These are phyloP conservation scores for Charina bottae DNA, from an alignment of 2,113 vertebrate species.

Conservation along the genomic window DNA sequence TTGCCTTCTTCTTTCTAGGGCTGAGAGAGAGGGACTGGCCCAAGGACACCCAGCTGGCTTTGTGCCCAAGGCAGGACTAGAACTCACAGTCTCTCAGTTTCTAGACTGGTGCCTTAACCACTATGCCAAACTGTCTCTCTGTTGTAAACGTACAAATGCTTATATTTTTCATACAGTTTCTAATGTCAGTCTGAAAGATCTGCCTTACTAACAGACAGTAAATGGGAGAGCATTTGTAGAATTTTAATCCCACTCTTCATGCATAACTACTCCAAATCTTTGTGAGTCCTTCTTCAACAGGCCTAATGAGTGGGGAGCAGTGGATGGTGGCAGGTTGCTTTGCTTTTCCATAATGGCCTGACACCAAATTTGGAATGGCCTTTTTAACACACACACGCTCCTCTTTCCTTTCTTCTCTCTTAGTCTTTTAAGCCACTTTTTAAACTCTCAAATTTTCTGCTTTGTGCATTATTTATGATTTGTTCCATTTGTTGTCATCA, in stretches of 20 bases:
- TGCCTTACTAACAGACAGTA: neutral
- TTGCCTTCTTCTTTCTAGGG: neutral
- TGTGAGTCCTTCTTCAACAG: no score
- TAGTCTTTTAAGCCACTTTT: neutral
- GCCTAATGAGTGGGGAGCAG: no score
- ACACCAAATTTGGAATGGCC: no score
- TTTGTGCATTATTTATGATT: neutral
- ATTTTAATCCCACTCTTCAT: no score
- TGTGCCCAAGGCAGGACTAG: neutral
- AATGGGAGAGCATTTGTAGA: neutral
- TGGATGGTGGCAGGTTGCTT: no score
- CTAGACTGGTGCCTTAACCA: neutral
- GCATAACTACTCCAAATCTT: no score
- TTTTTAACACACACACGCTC: no score
- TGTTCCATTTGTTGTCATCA: neutral
- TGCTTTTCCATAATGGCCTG: no score
- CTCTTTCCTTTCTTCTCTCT: neutral
- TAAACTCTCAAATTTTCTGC: neutral
- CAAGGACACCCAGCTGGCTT: neutral
- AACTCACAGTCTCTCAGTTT: neutral
- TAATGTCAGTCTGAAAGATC: neutral
- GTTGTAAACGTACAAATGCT: neutral
- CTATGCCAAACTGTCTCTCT: neutral
- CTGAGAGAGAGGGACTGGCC: neutral
- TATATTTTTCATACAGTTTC: neutral